phyloP scores from a whole-genome alignment of 2,113 vertebrate species.

The Alces alces region DNA sequence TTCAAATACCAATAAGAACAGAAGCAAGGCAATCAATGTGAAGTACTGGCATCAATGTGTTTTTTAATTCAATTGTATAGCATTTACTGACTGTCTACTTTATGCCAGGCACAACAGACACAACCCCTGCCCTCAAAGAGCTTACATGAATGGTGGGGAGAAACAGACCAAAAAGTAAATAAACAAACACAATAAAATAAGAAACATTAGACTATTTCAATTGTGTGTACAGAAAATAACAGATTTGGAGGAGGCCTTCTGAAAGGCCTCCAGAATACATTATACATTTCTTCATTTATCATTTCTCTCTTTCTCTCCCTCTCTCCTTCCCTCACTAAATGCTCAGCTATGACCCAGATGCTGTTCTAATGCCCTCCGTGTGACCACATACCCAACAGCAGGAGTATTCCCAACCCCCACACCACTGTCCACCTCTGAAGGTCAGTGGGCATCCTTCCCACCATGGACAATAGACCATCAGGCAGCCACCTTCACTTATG shows the following conservation, averaged over 20 bases:
- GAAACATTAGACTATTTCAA: background rate
- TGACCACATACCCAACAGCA: background rate
- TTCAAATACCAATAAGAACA: constrained; percentile 16
- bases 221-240: background rate
- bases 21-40: background rate
- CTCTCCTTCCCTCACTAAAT: background rate
- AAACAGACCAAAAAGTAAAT: background rate
- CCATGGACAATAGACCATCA: background rate
- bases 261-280: background rate
- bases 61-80: background rate
- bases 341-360: background rate
- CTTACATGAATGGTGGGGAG: background rate
- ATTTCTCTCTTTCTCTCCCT: background rate
- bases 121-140: background rate
- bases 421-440: background rate
- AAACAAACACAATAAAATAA: background rate
- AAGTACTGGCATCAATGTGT: background rate
- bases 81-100: background rate
- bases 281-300: background rate
- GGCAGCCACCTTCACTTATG: background rate
- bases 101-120: background rate
- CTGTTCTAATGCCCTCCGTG: background rate
- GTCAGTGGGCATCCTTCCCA: background rate
- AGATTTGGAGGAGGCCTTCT: background rate
- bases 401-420: accelerated